These are phyloP conservation scores for Drosophila stalkeri DNA, from an alignment of 2,888 invertebrate species.

Conservation along the genomic window DNA sequence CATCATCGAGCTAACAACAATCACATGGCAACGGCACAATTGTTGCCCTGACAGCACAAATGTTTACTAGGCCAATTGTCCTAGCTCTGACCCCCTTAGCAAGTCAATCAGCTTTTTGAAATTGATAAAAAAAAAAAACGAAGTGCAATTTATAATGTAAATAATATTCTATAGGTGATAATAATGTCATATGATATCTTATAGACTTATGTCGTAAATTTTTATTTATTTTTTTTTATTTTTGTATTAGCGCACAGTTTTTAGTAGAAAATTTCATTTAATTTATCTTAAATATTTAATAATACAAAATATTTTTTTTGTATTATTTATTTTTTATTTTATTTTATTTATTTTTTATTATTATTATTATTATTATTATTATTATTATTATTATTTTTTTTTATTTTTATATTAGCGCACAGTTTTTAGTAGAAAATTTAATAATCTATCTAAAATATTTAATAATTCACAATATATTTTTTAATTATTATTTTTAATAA, in stretches of 20 bases:
- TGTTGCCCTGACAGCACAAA: slow-evolving; percentile 39
- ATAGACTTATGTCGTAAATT: neutral
- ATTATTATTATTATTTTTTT: neutral
- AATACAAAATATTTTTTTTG: neutral
- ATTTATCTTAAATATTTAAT: no score
- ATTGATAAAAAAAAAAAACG: neutral
- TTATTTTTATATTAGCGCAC: neutral
- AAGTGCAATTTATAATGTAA: neutral
- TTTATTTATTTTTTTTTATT: neutral
- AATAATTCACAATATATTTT: no score
- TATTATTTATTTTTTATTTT: no score
- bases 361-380: no score
- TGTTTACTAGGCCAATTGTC: slow-evolving; percentile 27
- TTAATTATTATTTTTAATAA: no score
- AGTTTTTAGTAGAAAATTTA: neutral
- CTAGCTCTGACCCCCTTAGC: slow-evolving; percentile 27
- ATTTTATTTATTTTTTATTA: no score
- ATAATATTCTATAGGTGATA: neutral
- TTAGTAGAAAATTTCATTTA: neutral
- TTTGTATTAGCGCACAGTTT: neutral
- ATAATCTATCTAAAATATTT: no score
- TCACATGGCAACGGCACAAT: slow-evolving; percentile 30
- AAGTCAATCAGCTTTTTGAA: neutral
- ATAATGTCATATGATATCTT: neutral
- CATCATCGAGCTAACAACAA: slow-evolving; percentile 18